phyloP scores from a whole-genome alignment of 2,797 vertebrate genomes.

The Dicrostonyx torquatus region DNA sequence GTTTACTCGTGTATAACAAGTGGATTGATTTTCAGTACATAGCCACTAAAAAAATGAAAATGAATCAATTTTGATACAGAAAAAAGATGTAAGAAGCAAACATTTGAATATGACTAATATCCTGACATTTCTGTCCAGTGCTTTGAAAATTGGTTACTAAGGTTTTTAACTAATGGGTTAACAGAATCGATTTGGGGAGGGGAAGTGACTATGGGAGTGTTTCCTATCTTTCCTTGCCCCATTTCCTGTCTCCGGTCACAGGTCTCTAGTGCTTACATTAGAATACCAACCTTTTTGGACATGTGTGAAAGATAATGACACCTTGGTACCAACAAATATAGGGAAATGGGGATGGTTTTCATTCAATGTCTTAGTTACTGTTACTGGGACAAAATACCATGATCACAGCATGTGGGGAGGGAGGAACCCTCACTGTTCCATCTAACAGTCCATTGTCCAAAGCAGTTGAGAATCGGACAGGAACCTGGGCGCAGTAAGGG shows the following conservation, averaged over 20 bases:
- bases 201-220: not conserved
- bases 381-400: not conserved
- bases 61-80: conserved; percentile 30
- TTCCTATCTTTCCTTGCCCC: not conserved
- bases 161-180: not conserved
- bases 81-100: conserved; percentile 15
- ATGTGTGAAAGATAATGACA: not conserved
- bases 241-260: not conserved
- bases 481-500: no score
- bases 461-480: no score
- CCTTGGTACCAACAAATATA: not conserved
- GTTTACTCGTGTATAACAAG: conserved; percentile 31
- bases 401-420: not conserved
- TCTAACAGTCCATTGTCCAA: not conserved
- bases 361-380: not conserved
- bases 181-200: not conserved
- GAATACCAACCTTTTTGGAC: not conserved
- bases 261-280: not conserved
- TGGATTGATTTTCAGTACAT: conserved; percentile 8
- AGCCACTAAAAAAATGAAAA: conserved; percentile 13
- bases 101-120: conserved; percentile 5
- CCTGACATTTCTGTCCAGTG: not conserved
- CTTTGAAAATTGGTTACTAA: not conserved
- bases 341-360: not conserved
- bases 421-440: not conserved